Percentiles rank a stretch among this genome's conserved stretches.
Conservation (phyloP, 1,140 invertebrate genomes). For the Melanaphis sacchari region DNA sequence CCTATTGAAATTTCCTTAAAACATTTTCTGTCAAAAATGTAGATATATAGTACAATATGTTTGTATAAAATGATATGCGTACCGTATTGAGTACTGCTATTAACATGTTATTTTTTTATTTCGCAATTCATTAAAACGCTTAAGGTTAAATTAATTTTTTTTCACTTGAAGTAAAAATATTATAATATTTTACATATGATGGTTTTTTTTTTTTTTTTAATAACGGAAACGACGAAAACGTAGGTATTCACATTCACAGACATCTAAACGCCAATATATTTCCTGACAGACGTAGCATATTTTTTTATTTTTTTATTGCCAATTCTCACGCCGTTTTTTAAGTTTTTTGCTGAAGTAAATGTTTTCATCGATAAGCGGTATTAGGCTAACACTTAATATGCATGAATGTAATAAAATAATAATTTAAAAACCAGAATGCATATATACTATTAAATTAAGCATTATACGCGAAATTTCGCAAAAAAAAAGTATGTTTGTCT, state of each 20-base stretch:
- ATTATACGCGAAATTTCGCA: background rate
- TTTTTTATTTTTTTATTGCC: conserved; percentile 10
- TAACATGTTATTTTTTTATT: background rate
- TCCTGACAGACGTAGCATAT: conserved; percentile 28
- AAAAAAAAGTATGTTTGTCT: background rate
- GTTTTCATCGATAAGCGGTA: conserved; percentile 28
- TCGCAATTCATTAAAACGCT: background rate
- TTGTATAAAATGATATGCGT: background rate
- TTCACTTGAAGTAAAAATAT: background rate
- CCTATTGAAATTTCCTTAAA: background rate
- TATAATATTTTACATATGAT: background rate
- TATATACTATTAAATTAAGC: background rate
- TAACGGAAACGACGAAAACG: conserved; percentile 22
- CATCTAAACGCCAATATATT: conserved; percentile 25
- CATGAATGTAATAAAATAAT: background rate
- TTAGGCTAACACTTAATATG: background rate
- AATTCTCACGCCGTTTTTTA: conserved; percentile 49
- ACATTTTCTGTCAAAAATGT: background rate
- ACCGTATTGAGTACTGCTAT: background rate
- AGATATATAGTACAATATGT: background rate
- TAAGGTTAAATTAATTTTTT: background rate
- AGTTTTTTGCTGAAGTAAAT: conserved; percentile 35
- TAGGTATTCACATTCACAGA: background rate
- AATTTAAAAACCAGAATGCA: background rate
- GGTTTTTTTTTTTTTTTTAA: background rate